Conservation (phyloP, 2,888 invertebrate genomes). For the Gnatocerus cornutus region DNA sequence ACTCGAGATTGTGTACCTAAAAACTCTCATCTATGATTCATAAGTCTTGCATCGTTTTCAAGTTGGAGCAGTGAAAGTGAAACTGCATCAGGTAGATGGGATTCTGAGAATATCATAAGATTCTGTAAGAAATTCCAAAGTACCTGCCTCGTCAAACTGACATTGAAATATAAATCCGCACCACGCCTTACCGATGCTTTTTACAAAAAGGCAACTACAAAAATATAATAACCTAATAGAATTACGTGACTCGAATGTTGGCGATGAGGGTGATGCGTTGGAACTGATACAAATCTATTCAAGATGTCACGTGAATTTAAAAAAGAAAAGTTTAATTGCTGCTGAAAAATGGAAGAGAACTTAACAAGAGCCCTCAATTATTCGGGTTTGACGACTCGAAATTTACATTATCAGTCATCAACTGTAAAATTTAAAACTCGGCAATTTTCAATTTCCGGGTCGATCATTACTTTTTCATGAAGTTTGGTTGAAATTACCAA, state of each 20-base stretch:
- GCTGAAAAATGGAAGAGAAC: background rate
- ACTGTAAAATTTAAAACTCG: too few relatives aligned
- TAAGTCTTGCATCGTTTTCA: slow-evolving; percentile 19
- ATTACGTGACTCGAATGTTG: slow-evolving; percentile 44
- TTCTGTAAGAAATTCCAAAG: slow-evolving; percentile 25
- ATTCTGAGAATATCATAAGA: slow-evolving; percentile 23
- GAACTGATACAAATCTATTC: slow-evolving; percentile 36
- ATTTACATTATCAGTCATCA: too few relatives aligned
- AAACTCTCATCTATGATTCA: slow-evolving; percentile 28
- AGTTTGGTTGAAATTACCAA: too few relatives aligned
- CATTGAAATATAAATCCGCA: slow-evolving; percentile 28
- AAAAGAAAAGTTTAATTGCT: slow-evolving; percentile 18
- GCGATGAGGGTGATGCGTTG: slow-evolving; percentile 21
- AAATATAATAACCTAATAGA: slow-evolving; percentile 45
- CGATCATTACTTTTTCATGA: too few relatives aligned
- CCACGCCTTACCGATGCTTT: slow-evolving; percentile 22
- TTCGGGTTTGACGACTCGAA: too few relatives aligned
- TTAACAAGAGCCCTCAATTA: background rate
- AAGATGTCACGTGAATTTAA: slow-evolving; percentile 14
- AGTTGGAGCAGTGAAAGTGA: slow-evolving; percentile 38
- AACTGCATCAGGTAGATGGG: slow-evolving; percentile 36
- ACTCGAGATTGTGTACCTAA: slow-evolving; percentile 6
- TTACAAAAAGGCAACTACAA: slow-evolving; percentile 32
- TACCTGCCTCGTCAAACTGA: slow-evolving; percentile 28
- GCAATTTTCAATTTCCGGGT: too few relatives aligned